Percentiles rank a stretch among this genome's conserved stretches.
phyloP scores from a whole-genome alignment of 1,140 invertebrate species.

The Aphelinus certus region DNA sequence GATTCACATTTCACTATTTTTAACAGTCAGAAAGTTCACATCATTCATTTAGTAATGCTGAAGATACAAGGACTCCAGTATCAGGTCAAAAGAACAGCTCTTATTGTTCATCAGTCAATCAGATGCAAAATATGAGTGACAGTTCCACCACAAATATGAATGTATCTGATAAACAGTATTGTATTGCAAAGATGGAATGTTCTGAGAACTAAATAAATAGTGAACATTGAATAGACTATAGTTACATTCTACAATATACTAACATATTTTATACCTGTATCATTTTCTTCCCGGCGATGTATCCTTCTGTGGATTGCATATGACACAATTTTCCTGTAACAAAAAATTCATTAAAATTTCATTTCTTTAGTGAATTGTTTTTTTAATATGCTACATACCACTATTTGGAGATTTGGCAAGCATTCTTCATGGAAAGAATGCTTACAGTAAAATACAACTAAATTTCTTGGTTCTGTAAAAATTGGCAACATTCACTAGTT shows the following conservation, averaged over 20 bases:
- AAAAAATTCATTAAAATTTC: conserved; percentile 17
- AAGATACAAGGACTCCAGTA: too few species aligned
- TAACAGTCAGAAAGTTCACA: too few species aligned
- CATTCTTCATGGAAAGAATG: conserved; percentile 91
- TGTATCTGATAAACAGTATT: too few species aligned
- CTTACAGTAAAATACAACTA: conserved; percentile 87
- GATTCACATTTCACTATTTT: too few species aligned
- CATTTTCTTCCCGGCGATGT: conserved; percentile 51
- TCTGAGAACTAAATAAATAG: background rate
- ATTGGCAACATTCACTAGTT: conserved; percentile 33
- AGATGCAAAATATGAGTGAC: too few species aligned
- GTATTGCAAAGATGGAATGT: too few species aligned
- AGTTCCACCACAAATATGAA: too few species aligned
- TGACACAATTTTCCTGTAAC: conserved; percentile 67
- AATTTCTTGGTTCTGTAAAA: conserved; percentile 72
- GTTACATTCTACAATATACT: background rate
- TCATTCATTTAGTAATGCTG: too few species aligned
- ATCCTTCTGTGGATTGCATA: conserved; percentile 69
- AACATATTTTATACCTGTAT: conserved; percentile 46
- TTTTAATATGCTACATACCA: conserved; percentile 46
- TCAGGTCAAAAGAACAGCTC: too few species aligned
- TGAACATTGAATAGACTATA: background rate
- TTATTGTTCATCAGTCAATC: too few species aligned
- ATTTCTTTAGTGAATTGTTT: too few species aligned
- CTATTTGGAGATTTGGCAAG: conserved; percentile 67